Percentiles rank a stretch among this genome's conserved stretches.
phyloP scores from a whole-genome alignment of 2,888 invertebrate species.

The Zeuzera pyrina region DNA sequence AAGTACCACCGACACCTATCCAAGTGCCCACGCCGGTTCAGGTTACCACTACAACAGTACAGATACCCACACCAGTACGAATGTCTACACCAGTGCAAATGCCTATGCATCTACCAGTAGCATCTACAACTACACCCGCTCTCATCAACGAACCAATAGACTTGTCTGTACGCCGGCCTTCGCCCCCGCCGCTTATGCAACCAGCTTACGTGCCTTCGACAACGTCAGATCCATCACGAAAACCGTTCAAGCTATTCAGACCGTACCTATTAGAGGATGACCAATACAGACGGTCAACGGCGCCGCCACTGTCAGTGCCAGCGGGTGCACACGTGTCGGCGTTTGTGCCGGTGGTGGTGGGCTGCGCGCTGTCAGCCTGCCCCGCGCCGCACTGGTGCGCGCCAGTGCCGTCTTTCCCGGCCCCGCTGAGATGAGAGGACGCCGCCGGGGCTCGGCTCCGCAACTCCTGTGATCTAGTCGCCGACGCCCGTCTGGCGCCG shows the following conservation, averaged over 20 bases:
- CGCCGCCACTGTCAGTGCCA: constrained; percentile 49
- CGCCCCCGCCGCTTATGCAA: constrained; percentile 47
- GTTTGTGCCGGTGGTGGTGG: constrained; percentile 61
- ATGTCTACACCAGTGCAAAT: too few relatives aligned
- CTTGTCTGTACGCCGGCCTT: constrained; percentile 44
- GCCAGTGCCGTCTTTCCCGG: constrained; percentile 73
- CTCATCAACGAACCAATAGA: constrained; percentile 47
- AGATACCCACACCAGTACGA: constrained; percentile 27
- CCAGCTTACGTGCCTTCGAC: constrained; percentile 32
- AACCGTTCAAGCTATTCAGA: constrained; percentile 83
- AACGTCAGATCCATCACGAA: constrained; percentile 52
- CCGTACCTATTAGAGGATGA: constrained; percentile 81
- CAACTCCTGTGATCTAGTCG: constrained; percentile 68
- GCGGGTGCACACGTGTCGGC: constrained; percentile 55
- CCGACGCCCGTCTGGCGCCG: constrained; percentile 63
- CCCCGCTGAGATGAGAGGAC: constrained; percentile 61
- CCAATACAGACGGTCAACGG: constrained; percentile 51
- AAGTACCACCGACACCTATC: constrained; percentile 26
- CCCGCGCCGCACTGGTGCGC: constrained; percentile 77
- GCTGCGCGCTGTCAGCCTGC: constrained; percentile 49
- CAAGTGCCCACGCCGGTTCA: constrained; percentile 19
- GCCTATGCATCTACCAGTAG: constrained; percentile 27
- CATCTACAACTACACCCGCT: constrained; percentile 25
- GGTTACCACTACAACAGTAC: constrained; percentile 25
- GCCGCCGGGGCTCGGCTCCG: constrained; percentile 52